Percentiles rank a stretch among this genome's conserved stretches.
Evolutionary conservation across 2,113 vertebrate species (phyloP).

Genomic region (Stegostoma tigrinum): DNA sequence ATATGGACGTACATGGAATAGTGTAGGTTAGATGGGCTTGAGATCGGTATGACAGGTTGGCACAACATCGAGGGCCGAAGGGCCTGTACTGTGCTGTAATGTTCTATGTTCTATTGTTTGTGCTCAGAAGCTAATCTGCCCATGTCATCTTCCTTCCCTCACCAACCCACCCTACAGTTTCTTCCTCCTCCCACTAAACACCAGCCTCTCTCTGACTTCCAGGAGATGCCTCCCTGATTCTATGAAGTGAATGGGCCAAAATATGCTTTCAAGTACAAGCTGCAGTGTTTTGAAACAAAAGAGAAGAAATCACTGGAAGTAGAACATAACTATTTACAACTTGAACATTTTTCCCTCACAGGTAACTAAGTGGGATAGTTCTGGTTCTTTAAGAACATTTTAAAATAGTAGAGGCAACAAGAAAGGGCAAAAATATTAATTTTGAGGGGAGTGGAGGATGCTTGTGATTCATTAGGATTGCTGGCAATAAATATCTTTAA

Average conservation of each 20-base stretch:
- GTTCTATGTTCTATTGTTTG: no score
- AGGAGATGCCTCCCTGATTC: no score
- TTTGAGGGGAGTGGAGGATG: not conserved
- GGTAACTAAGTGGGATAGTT: not conserved
- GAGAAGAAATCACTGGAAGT: not conserved
- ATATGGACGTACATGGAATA: no score
- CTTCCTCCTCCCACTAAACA: no score
- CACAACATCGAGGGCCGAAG: no score
- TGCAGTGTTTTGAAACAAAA: not conserved
- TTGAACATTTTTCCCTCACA: not conserved
- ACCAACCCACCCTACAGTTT: no score
- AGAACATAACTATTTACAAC: not conserved
- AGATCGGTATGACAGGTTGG: no score
- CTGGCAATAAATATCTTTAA: not conserved
- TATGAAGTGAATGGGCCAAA: not conserved
- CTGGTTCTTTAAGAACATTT: not conserved
- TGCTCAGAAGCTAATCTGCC: no score
- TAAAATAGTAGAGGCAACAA: not conserved
- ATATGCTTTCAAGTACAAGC: not conserved
- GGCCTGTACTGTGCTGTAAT: no score
- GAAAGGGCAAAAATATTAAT: not conserved
- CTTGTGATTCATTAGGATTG: not conserved
- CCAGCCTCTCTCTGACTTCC: no score
- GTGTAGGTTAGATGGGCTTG: no score
- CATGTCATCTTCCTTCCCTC: no score